phyloP scores from a whole-genome alignment of 2,113 vertebrate species.

The Rousettus leschenaultii region DNA sequence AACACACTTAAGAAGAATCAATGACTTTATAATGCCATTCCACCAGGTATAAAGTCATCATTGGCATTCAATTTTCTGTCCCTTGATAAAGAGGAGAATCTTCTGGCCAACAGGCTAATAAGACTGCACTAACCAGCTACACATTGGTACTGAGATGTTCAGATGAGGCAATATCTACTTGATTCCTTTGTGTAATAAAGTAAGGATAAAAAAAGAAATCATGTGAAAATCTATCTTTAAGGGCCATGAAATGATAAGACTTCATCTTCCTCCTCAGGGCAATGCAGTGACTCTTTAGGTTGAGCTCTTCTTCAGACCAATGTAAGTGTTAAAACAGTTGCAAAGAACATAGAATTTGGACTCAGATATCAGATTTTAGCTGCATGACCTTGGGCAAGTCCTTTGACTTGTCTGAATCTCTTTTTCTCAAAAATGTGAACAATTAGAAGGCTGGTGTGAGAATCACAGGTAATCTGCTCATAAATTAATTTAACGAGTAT shows the following conservation, averaged over 20 bases:
- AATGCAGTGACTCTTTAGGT: background rate
- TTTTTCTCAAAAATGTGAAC: conserved; percentile 2
- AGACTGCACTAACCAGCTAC: background rate
- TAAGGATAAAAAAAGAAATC: background rate
- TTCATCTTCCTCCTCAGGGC: background rate
- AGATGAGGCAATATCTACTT: background rate
- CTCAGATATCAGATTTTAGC: background rate
- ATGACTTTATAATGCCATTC: background rate
- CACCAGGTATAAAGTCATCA: background rate
- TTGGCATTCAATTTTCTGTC: background rate
- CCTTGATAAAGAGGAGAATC: background rate
- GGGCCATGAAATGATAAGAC: background rate
- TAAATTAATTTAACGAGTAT: background rate
- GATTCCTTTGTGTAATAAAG: background rate
- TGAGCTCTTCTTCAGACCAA: background rate
- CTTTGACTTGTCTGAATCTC: background rate
- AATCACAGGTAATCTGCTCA: background rate
- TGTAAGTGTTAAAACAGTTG: background rate
- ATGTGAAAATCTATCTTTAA: background rate
- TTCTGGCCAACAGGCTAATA: background rate
- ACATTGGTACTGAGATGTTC: background rate
- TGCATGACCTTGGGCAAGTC: background rate
- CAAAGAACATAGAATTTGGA: background rate
- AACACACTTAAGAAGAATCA: background rate
- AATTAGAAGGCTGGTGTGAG: background rate